These are phyloP conservation scores for Sus scrofa DNA, from an alignment of 2,113 vertebrate species.

Conservation along the genomic window DNA sequence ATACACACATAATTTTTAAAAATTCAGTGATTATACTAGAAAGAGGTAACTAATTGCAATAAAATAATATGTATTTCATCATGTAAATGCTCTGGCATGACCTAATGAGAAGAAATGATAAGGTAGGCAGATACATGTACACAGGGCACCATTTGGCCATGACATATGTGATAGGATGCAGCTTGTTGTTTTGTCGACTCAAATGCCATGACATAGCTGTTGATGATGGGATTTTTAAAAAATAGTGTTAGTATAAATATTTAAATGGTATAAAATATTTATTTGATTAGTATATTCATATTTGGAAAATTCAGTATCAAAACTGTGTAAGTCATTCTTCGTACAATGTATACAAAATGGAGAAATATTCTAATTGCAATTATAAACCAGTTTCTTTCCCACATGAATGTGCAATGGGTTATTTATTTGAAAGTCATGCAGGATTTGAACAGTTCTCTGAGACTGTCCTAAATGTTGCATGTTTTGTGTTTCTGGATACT, in stretches of 20 bases:
- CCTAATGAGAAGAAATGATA: background rate
- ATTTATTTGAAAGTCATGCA: background rate
- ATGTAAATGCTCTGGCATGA: background rate
- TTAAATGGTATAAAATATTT: background rate
- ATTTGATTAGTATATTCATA: background rate
- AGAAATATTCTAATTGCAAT: background rate
- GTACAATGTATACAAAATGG: background rate
- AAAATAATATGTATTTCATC: background rate
- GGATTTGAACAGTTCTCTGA: background rate
- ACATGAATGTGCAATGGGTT: background rate
- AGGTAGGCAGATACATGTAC: background rate
- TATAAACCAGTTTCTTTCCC: background rate
- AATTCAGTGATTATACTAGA: background rate
- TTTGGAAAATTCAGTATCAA: background rate
- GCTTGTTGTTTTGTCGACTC: background rate
- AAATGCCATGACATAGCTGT: background rate
- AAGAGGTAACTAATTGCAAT: background rate
- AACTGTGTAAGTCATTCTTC: background rate
- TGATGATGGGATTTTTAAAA: background rate
- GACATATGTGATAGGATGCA: background rate
- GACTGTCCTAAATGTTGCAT: background rate
- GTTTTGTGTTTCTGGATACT: background rate
- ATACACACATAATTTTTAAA: background rate
- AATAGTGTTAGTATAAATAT: background rate
- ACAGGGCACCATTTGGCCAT: background rate